These are phyloP conservation scores for Pyralis farinalis DNA, from an alignment of 2,888 invertebrate species.

Conservation along the genomic window DNA sequence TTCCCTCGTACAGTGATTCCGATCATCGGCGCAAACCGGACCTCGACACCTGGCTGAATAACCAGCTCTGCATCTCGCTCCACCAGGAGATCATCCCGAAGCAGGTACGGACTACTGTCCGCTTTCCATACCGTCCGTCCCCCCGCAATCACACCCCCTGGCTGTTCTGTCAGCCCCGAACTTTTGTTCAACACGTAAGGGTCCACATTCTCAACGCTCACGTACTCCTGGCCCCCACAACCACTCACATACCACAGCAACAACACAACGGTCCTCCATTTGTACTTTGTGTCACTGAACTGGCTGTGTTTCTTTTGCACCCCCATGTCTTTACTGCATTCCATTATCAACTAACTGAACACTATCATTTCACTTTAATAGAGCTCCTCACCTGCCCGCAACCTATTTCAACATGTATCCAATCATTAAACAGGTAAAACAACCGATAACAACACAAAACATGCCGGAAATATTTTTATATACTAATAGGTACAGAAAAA, in stretches of 20 bases:
- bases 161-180: constrained; percentile 77
- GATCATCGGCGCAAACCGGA: constrained; percentile 94
- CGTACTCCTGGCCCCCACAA: constrained; percentile 58
- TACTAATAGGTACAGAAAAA: neutral
- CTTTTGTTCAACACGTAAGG: constrained; percentile 68
- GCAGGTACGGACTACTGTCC: constrained; percentile 86
- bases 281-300: constrained; percentile 76
- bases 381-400: constrained; percentile 44
- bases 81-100: constrained; percentile 90
- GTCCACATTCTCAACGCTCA: constrained; percentile 41
- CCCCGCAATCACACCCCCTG: constrained; percentile 82
- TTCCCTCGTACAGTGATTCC: constrained; percentile 96
- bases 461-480: constrained; percentile 24
- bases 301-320: constrained; percentile 75
- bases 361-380: constrained; percentile 64
- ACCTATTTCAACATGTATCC: constrained; percentile 44
- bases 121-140: constrained; percentile 79
- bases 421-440: constrained; percentile 49
- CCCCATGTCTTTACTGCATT: constrained; percentile 68
- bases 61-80: constrained; percentile 89
- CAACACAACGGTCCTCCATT: constrained; percentile 70
- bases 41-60: constrained; percentile 94
- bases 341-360: constrained; percentile 56
- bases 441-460: constrained; percentile 26
- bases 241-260: constrained; percentile 42